Base-by-base conservation (phyloP, 2,888 invertebrate species). In the Campoplex capitator region DNA sequence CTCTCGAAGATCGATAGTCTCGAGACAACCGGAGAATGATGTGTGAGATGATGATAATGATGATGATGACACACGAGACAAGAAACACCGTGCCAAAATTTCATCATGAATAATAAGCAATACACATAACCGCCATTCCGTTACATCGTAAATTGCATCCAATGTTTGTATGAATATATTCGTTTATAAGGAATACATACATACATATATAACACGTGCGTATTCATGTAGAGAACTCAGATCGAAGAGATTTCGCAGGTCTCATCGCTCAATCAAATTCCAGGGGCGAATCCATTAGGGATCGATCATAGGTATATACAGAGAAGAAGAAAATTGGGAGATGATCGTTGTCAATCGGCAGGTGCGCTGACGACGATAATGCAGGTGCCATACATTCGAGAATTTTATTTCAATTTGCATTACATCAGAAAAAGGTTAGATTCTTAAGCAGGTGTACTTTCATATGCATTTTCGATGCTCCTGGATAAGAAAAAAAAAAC, bases 101-200 rank as follows among this genome's bases (percentile, higher is more conserved):
- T 87, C 90, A 93, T 93, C 92, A 92, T 91, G 93, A 92, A 93
- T 93, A 93, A 93, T 92, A 91, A 93, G 91, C 91, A 92, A 91
- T 71, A 28, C n/a, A 45, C 16, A 32, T 87, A 89, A 88, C 85
- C 79, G 76, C 84, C 84, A 87, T 88, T 87, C 86, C 51, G 23
- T 45, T 79, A 54, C 65, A 81, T 78, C 83, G 74, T 65, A 84
- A 86, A 86, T 76, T 84, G 79, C 76, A 79, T 58, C 75, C 68
- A 58, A 71, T 83, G 67, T 71, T 38, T 32, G 74, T 68, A 75
- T 42, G 18, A 32, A 32, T 76, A 38, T 45, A 23, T 58, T 35
- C 62, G 54, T 28, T 23, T 51, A 32, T 54, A 48, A 9, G 54
- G n/a, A 48, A 42, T 23, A 75, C 45, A 1, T 51, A 75, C 58